A percentile compares a stretch with the other conserved stretches of the same genome.
Evolutionary conservation across 2,888 invertebrate genomes (phyloP).

Genomic region (Ctenicera cuprea): DNA sequence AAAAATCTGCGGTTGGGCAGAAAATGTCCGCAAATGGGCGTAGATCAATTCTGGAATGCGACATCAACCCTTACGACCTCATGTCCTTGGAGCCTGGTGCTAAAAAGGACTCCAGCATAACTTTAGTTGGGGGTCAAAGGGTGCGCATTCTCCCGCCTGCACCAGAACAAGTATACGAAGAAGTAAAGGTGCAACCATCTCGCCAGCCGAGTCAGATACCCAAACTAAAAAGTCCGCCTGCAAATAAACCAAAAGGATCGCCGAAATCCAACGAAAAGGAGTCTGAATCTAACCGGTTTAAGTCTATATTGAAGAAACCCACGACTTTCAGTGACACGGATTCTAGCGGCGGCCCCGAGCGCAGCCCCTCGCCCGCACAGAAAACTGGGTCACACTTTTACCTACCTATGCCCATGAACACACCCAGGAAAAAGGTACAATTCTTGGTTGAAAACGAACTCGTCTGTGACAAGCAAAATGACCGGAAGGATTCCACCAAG

Average conservation of each 20-base stretch:
- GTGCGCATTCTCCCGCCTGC: conserved; percentile 71
- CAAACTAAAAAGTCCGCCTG: conserved; percentile 38
- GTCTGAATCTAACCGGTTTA: conserved; percentile 66
- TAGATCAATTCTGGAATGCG: conserved; percentile 87
- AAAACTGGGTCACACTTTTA: conserved; percentile 78
- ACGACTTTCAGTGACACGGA: conserved; percentile 69
- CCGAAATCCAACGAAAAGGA: conserved; percentile 63
- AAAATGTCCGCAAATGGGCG: conserved; percentile 65
- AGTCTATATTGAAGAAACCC: conserved; percentile 76
- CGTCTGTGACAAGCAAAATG: conserved; percentile 52
- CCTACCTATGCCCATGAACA: conserved; percentile 74
- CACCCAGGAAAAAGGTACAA: conserved; percentile 82
- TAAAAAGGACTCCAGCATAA: conserved; percentile 62
- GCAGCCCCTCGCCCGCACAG: conserved; percentile 65
- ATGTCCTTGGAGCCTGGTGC: conserved; percentile 74
- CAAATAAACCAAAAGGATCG: conserved; percentile 46
- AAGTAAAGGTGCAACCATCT: conserved; percentile 60
- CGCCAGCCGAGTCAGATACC: conserved; percentile 53
- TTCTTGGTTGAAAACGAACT: conserved; percentile 81
- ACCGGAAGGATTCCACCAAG: conserved; percentile 44
- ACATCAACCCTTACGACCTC: conserved; percentile 89
- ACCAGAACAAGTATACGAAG: conserved; percentile 64
- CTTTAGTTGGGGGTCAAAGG: conserved; percentile 69
- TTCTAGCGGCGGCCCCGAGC: conserved; percentile 65
- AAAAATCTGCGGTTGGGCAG: conserved; percentile 48